Evolutionary conservation across 2,888 invertebrate genomes (phyloP), one percentile per base, ranked within the genome.

Genomic region (Euspilapteryx auroguttella): DNA sequence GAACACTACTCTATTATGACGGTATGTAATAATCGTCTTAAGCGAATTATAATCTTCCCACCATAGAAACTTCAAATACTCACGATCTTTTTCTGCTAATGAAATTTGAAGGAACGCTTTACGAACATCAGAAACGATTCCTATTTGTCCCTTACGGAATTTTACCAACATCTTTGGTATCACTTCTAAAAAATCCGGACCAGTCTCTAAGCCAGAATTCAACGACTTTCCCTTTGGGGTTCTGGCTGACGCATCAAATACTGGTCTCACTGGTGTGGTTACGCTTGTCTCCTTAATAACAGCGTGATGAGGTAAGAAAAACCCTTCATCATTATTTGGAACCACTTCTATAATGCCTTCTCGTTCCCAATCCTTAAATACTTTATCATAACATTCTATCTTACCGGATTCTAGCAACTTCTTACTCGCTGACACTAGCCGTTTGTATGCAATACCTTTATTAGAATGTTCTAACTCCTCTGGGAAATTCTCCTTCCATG

Each of bases 101-200:
- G 32, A 33, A n/a, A 51, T 45, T 35, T 45, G 47, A 10, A 45
- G 32, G 32, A 53, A 52, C 1, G 47, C 49, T 27, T 45, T 44
- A 10, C 34, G 20, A 3, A 54, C 49, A 32, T 49, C 45, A 5
- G 44, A 28, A 3, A 37, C 30, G 1, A 41, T 36, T 5, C 40
- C 47, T 26, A 41, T 32, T 24, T 29, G 34, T 14, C 29, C 15
- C 7, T 30, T 14, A 9, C 39, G 29, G 33, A 45, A 44, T 20
- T 29, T 12, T 7, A 39, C 11, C 12, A 40, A 21, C 12, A 38
- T 11, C n/a, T 30, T 31, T 3, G 40, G 36, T 24, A 40, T 40
- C 8, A 28, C 36, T 6, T 42, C 40, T 11, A 51, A 42, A 2
- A 47, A 26, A 4, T 38, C 36, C 1, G 44, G 41, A 2, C 54